Base-by-base conservation (phyloP, 2,797 vertebrate species). In the Pseudomugil gertrudae region DNA sequence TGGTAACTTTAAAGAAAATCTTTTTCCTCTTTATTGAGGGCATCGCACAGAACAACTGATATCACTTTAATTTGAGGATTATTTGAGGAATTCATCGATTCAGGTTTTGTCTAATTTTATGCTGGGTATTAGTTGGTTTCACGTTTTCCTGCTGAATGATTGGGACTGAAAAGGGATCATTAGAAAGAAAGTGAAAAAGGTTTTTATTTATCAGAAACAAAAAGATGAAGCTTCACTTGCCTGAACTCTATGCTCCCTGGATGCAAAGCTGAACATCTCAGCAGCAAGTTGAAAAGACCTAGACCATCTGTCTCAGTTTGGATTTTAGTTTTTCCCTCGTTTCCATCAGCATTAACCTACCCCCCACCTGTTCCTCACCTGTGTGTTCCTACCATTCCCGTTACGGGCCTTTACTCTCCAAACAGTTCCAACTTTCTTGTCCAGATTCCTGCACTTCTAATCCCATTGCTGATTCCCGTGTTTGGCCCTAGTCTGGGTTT, bases 221-320 rank as follows among this genome's bases (percentile, higher is more conserved):
- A 11, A 9, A 36, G 57, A 32, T 7, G 53, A 63, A 63, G 32
- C 55, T 32, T 72, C 76, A 82, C 76, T 69, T 0, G 64, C 80
- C 76, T 80, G 84, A 82, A 82, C 82, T 56, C 57, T 19, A 48
- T 21, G 5, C 3, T 0, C 36, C 14, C 13, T 26, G n/a, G 32
- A 9, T 32, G 8, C 9, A 36, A 38, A 30, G 9, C 23, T 3
- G 45, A 47, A 23, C 45, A 47, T 36, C 10, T 36, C 35, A 13
- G 21, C 43, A 47, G 40, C n/a, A 21, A 47, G 19, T 21, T 13
- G 21, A 0, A 36, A 2, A 40, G 17, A 14, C 38, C 19, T 14
- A 3, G 1, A 13, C 13, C 35, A 36, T 36, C 13, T 36, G 35
- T 11, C 35, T 7, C 2, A 36, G 9, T 36, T 19, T 5, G 38